phyloP scores from a whole-genome alignment of 2,888 invertebrate genomes.

The Sesia apiformis region DNA sequence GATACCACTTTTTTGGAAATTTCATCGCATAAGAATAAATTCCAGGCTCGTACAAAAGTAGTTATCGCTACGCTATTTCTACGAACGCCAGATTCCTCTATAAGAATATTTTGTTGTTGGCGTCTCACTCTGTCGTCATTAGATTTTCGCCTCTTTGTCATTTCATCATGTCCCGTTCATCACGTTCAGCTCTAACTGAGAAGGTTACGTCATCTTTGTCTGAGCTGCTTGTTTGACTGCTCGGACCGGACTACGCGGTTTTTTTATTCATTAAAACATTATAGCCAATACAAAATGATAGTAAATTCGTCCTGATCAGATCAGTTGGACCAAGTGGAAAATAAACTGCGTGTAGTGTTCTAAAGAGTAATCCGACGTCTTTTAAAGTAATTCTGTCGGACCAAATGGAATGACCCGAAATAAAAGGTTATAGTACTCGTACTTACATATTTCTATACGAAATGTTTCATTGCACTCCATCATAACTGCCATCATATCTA shows the following conservation, averaged over 20 bases:
- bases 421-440: neutral
- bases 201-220: neutral
- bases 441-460: conserved; percentile 66
- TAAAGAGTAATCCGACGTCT: no score
- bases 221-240: neutral
- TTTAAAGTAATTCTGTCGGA: no score
- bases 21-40: neutral
- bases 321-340: no score
- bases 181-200: neutral
- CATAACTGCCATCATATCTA: conserved; percentile 51
- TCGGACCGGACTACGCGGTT: no score
- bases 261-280: no score
- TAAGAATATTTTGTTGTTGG: neutral
- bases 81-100: neutral
- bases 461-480: conserved; percentile 69
- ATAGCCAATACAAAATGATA: no score
- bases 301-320: no score
- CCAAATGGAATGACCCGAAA: no score
- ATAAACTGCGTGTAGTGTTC: no score
- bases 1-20: neutral
- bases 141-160: neutral
- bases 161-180: neutral
- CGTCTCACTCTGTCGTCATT: neutral
- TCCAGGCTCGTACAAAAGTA: neutral
- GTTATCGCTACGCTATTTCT: neutral